Base-by-base conservation (phyloP, 2,797 vertebrate genomes). In the Sylvilagus floridanus region DNA sequence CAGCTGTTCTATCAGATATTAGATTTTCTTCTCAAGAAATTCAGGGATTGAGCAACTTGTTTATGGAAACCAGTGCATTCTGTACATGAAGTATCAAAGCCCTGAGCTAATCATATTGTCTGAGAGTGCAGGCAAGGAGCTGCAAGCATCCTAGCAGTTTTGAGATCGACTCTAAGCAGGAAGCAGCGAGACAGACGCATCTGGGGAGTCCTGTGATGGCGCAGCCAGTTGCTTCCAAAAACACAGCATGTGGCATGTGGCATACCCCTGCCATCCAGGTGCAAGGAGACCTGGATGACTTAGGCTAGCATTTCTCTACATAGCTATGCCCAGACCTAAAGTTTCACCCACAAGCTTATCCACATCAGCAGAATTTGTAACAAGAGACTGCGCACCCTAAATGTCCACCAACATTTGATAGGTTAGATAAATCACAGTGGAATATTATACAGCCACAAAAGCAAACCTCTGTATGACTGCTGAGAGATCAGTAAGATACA, bases 231-330 rank as follows among this genome's bases (percentile, higher is more conserved):
- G 69, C 35, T 35, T 17, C 32, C 42, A 87, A 84, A 22, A 17
- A 16, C 52, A 32, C 21, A 65, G 16, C 54, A 9, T 4, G 0
- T 2, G 22, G 47, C 13, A 9, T 4, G 0, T 2, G 22, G 47
- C 13, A 16, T 26, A 2, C 19, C 28, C 7, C 1, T 12, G 1
- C 4, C 28, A 22, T 24, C 17, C 17, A 21, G 60, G 32, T 5
- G 2, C n/a, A 68, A n/a, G 19, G 52, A 19, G 24, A 28, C 37
- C 11, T 50, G 54, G 72, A 16, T 4, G 37, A 13, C n/a, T 13
- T 22, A 28, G 3, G 52, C 4, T 9, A 30, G 47, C 35, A 11
- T 26, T 32, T 72, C 37, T 68, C 72, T 50, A 10, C 22, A 42
- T 32, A 47, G 65, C 81, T 73, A 2, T 22, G 11, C 13, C 50